Evolutionary conservation across 2,797 vertebrate genomes (phyloP), one percentile per base, ranked within the genome.

Genomic region (Sylvia borin): DNA sequence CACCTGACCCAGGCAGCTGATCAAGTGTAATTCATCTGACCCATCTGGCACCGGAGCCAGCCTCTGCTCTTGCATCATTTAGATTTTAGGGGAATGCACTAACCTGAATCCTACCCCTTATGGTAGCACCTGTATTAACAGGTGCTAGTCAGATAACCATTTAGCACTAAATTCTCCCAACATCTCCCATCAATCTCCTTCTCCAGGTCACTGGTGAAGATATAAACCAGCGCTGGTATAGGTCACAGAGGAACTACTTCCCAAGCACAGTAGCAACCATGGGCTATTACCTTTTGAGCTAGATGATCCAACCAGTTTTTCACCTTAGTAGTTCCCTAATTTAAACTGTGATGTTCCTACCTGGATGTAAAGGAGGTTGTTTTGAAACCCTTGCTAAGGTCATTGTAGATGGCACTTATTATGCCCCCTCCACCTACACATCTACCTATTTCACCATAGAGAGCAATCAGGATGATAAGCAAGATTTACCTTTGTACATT

Each of bases 131-230:
- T 64, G 51, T 71, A 48, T 72, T 78, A 97, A 79, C 73, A 95
- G 88, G 57, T 57, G 64, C 77, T 88, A 83, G 64, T 66, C 75
- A 93, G 88, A 95, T 53, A 84, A 79, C 71, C 82, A 91, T 95
- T 95, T 86, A 95, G 93, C 91, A 95, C 62, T 65, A 76, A 90
- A 92, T 92, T 96, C 89, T 88, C 64, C 66, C 79, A 67, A 83
- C 57, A 14, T 48, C 24, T 48, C 47, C 66, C 79, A 68, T 77
- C 57, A 47, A 22, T 47, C 26, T 88, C 29, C 27, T 91, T 38
- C 47, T 76, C 27, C 25, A 58, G 21, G 27, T 72, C 66, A 57
- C 53, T 27, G 50, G 18, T 72, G 66, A 92, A 91, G 29, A 36
- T 31, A 62, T 6, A 38, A 91, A 79, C 34, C 34, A 54, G 31